Base-by-base conservation (phyloP, 2,888 invertebrate genomes). In the Pandemis corylana region DNA sequence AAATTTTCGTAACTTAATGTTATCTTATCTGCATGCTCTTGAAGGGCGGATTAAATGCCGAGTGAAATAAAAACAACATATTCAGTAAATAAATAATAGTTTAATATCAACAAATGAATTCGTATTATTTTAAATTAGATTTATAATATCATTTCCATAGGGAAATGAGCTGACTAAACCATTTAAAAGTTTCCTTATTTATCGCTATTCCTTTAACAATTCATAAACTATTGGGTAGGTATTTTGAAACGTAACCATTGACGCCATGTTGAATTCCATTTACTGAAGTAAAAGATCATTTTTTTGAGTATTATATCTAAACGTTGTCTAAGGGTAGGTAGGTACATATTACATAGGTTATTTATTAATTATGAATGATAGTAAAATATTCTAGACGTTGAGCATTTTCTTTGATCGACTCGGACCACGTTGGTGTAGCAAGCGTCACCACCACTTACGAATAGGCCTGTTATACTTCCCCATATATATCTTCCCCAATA, bases 71-170 rank as follows among this genome's bases (percentile, higher is more conserved):
- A 56, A 72, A 73, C 2, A 56, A 42, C 61, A 41, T 65, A 53
- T 65, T 68, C 28, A 41, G 69, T 68, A 79, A 78, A 77, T 86
- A 81, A 84, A 84, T 87, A 81, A 84, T 88, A 80, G 78, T 90
- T 89, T 90, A 88, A 88, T 91, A 88, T 88, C 86, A 92, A 91
- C 91, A 90, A 82, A 87, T 86, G 87, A 90, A 89, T 91, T 90
- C 90, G 88, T 88, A 78, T 84, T 83, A 82, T 79, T 83, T 84
- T 84, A n/a, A 20, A 46, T 53, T 41, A 15, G 51, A 41, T 36
- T 53, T 53, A 49, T 61, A 63, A 63, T 53, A 53, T 15, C 41
- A 15, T 53, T 53, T 67, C 15, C 49, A 10, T 72, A 68, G 63
- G n/a, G n/a, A n/a, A n/a, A n/a, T n/a, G n/a, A 72, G 63, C 46